phyloP scores from a whole-genome alignment of 2,113 vertebrate species.

The Phylloscopus whistleri region DNA sequence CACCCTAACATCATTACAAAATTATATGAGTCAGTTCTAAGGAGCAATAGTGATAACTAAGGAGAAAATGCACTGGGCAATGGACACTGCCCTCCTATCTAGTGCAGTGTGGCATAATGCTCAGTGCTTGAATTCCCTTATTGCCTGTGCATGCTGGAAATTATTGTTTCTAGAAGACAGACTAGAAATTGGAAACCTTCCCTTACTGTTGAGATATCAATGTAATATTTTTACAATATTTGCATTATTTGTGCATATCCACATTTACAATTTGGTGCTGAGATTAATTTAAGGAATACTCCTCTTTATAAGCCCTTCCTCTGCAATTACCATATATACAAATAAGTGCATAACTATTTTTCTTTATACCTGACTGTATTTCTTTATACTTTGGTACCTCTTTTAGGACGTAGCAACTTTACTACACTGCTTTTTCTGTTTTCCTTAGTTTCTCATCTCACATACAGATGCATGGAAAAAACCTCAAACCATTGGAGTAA shows the following conservation, averaged over 20 bases:
- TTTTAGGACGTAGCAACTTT: neutral
- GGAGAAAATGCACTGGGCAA: neutral
- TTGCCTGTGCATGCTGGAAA: neutral
- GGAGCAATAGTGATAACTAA: neutral
- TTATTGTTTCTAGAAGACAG: neutral
- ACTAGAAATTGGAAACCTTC: neutral
- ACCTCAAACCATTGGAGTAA: rapidly evolving
- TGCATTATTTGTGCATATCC: rapidly evolving
- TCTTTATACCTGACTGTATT: neutral
- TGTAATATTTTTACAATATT: neutral
- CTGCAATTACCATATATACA: neutral
- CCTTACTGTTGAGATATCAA: neutral
- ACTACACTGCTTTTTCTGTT: neutral
- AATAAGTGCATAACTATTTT: neutral
- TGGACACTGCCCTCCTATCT: neutral
- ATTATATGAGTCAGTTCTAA: neutral
- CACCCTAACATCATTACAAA: neutral
- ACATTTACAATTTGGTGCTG: neutral
- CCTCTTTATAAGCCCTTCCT: neutral
- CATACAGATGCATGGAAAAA: neutral
- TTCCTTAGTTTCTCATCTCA: neutral
- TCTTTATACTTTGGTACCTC: neutral
- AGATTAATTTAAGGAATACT: neutral
- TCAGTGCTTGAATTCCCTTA: neutral
- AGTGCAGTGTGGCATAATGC: rapidly evolving